A percentile compares a stretch with the other conserved stretches of the same genome.
Conservation (phyloP, 2,113 vertebrate species). For the Hymenochirus boettgeri region DNA sequence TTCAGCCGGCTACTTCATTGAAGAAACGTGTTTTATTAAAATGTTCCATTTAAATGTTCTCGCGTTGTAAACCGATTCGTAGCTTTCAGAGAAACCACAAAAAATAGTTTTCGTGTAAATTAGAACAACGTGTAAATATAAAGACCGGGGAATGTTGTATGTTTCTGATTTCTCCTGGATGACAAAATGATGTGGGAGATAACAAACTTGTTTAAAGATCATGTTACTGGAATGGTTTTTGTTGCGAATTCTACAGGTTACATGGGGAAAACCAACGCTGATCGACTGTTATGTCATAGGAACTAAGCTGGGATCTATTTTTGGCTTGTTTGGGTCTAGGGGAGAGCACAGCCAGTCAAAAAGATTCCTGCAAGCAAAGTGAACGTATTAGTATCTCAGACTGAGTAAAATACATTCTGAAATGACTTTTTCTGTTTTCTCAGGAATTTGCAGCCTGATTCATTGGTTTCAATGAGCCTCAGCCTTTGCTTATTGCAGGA, state of each 20-base stretch:
- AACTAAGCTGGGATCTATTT: background rate
- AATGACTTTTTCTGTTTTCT: constrained; percentile 28
- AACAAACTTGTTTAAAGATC: constrained; percentile 13
- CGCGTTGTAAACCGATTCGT: constrained; percentile 4
- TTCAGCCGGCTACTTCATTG: constrained; percentile 3
- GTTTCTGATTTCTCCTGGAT: constrained; percentile 14
- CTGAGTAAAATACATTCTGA: background rate
- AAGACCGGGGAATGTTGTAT: constrained; percentile 6
- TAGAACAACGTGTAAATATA: constrained; percentile 31
- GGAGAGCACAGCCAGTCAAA: background rate
- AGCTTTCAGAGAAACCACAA: background rate
- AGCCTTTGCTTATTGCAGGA: constrained; percentile 4
- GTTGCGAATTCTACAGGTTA: background rate
- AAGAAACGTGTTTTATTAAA: constrained; percentile 6
- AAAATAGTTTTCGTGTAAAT: constrained; percentile 20
- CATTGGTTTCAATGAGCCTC: constrained; percentile 24
- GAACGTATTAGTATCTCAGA: background rate
- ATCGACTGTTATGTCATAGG: background rate
- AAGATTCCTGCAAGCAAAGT: background rate
- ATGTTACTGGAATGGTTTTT: background rate
- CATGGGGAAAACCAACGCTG: background rate
- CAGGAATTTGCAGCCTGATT: constrained; percentile 30
- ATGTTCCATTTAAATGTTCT: background rate
- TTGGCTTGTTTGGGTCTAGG: background rate
- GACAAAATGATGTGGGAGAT: constrained; percentile 21